A percentile compares a stretch with the other conserved stretches of the same genome.
Evolutionary conservation across 1,140 invertebrate genomes (phyloP).

Genomic region (Cecropterus lyciades): DNA sequence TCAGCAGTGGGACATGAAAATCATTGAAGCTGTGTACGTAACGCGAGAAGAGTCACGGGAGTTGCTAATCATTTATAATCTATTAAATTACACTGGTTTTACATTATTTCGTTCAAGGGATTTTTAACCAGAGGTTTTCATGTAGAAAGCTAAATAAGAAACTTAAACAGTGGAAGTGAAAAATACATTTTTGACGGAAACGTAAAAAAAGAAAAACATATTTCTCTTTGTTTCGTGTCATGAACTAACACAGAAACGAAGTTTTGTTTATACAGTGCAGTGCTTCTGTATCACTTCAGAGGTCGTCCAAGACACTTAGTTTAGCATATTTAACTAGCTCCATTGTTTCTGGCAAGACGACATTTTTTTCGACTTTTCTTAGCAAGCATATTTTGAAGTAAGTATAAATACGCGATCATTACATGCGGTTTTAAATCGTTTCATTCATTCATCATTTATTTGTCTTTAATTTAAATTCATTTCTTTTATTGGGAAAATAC

Average conservation of each 20-base stretch:
- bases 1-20: too few relatives aligned
- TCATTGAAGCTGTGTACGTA: too few relatives aligned
- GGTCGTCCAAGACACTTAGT: constrained; percentile 35
- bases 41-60: too few relatives aligned
- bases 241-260: constrained; percentile 26
- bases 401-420: too few relatives aligned
- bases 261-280: constrained; percentile 20
- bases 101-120: too few relatives aligned
- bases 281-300: constrained; percentile 27
- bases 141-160: constrained; percentile 6
- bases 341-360: constrained; percentile 16
- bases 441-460: too few relatives aligned
- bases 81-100: too few relatives aligned
- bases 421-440: too few relatives aligned
- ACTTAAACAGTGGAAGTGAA: constrained; percentile 14
- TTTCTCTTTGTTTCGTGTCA: constrained; percentile 27
- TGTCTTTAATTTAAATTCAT: too few relatives aligned
- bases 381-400: neutral
- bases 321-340: constrained; percentile 18
- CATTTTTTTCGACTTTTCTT: constrained; percentile 13
- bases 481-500: too few relatives aligned
- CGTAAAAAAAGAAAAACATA: constrained; percentile 14
- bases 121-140: neutral
- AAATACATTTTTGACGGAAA: constrained; percentile 8
- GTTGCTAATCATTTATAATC: too few relatives aligned